phyloP scores from a whole-genome alignment of 1,140 invertebrate species.

The Pachyrhynchus sulphureomaculatus region DNA sequence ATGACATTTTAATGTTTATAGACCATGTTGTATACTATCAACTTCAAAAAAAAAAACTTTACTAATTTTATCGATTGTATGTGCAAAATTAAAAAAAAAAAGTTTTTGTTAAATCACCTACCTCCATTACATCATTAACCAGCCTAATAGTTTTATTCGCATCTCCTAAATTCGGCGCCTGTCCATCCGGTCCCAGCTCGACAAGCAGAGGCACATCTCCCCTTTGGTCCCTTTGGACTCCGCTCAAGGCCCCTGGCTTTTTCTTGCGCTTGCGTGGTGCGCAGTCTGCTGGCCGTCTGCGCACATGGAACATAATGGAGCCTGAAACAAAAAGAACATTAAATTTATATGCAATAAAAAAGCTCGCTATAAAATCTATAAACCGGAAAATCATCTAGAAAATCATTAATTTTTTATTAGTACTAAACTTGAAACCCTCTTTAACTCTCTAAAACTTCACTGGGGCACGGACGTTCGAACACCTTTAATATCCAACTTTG shows the following conservation, averaged over 20 bases:
- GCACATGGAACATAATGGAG: constrained; percentile 93
- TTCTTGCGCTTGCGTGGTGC: constrained; percentile 89
- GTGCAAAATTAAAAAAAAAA: no score
- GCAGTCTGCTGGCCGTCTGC: constrained; percentile 83
- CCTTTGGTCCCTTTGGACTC: constrained; percentile 50
- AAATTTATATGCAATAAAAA: not conserved
- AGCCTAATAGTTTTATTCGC: constrained; percentile 62
- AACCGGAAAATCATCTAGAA: no score
- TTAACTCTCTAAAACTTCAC: no score
- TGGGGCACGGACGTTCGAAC: no score
- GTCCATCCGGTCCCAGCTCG: constrained; percentile 63
- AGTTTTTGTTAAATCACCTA: constrained; percentile 47
- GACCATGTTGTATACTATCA: no score
- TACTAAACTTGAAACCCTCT: no score
- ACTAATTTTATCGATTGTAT: no score
- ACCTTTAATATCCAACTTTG: no score
- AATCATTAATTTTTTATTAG: no score
- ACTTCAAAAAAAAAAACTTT: no score
- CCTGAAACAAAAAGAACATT: constrained; percentile 59
- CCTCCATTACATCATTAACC: constrained; percentile 63
- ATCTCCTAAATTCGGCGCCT: constrained; percentile 54
- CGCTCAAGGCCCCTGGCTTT: constrained; percentile 68
- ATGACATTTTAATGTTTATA: no score
- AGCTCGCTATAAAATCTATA: no score
- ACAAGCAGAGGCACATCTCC: constrained; percentile 58